Evolutionary conservation across 1,140 invertebrate genomes (phyloP), one percentile per base, ranked within the genome.

Genomic region (Capitella teleta): DNA sequence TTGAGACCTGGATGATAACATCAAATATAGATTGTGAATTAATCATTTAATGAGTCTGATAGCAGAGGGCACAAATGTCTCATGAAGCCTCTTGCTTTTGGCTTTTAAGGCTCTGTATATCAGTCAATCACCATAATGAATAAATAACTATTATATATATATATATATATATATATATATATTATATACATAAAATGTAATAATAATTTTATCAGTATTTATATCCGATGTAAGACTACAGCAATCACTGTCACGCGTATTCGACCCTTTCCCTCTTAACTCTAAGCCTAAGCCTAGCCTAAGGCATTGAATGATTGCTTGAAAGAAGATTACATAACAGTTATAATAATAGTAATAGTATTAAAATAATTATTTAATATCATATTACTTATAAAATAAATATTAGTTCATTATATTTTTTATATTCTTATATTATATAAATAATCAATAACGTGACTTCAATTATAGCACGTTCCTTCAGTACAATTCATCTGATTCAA

Each of bases 161-260:
- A 34, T 34, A 34, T 34, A 34, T 34, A 34, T 34, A 34, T 34
- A 34, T 34, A 34, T 34, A 34, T 34, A 34, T 34, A 34, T 34
- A 34, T 34, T 34, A 10, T 8, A 10, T 34, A n/a, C 8, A 8
- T 34, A 10, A 34, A 34, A 34, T 34, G 8, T n/a, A 8, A 34
- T 10, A 10, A 10, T 10, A 10, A 34, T 34, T 10, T 34, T 34
- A 34, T 34, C 16, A 34, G 10, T 34, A 34, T 34, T 12, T 34
- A 10, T 12, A 12, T 34, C 10, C 32, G 16, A 16, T 16, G 1
- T 34, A 34, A 34, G 8, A 34, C 30, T 34, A 34, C 30, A 34
- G 8, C n/a, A 10, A 34, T 34, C n/a, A n/a, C n/a, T 8, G 30
- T 34, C 8, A 34, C 8, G 30, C 30, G 30, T 34, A 10, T 8